These are phyloP conservation scores for Fistularia commersonii DNA, from an alignment of 2,797 vertebrate genomes.

Conservation along the genomic window DNA sequence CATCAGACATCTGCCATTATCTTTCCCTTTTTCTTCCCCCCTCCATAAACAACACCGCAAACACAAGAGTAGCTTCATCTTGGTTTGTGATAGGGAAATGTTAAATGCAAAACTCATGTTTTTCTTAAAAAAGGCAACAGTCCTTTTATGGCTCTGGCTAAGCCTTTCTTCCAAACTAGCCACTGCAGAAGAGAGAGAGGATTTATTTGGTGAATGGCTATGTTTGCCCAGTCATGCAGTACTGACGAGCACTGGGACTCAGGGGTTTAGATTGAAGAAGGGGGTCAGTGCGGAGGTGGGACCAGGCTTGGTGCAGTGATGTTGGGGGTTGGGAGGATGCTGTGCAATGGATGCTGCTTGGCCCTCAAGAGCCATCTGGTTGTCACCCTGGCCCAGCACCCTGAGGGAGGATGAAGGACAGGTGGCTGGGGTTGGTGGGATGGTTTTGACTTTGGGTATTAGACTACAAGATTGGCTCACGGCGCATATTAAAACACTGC, in stretches of 20 bases:
- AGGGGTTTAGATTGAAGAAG: slow-evolving; percentile 47
- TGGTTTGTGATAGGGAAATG: slow-evolving; percentile 23
- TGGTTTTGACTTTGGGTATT: slow-evolving; percentile 32
- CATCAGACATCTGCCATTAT: background rate
- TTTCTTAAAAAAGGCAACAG: slow-evolving; percentile 13
- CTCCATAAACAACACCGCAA: background rate
- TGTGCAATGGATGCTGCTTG: slow-evolving; percentile 54
- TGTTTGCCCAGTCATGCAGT: slow-evolving; percentile 73
- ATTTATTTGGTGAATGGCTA: slow-evolving; percentile 63
- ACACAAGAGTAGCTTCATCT: slow-evolving; percentile 17
- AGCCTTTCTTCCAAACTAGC: slow-evolving; percentile 40
- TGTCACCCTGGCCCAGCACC: slow-evolving; percentile 45
- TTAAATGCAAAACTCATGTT: slow-evolving; percentile 8
- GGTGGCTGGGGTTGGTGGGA: slow-evolving; percentile 67
- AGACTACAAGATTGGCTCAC: slow-evolving; percentile 31
- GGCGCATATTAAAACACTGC: background rate
- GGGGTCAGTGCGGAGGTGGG: slow-evolving; percentile 57
- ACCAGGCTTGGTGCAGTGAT: slow-evolving; percentile 40
- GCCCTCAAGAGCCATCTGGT: slow-evolving; percentile 75
- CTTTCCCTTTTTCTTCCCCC: background rate
- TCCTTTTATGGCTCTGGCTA: slow-evolving; percentile 11
- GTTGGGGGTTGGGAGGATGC: slow-evolving; percentile 61
- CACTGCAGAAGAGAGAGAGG: slow-evolving; percentile 56
- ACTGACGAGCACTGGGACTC: slow-evolving; percentile 65
- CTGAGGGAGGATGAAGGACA: slow-evolving; percentile 68